phyloP scores from a whole-genome alignment of 2,888 invertebrate species.

The Rhopalosiphum nymphaeae region DNA sequence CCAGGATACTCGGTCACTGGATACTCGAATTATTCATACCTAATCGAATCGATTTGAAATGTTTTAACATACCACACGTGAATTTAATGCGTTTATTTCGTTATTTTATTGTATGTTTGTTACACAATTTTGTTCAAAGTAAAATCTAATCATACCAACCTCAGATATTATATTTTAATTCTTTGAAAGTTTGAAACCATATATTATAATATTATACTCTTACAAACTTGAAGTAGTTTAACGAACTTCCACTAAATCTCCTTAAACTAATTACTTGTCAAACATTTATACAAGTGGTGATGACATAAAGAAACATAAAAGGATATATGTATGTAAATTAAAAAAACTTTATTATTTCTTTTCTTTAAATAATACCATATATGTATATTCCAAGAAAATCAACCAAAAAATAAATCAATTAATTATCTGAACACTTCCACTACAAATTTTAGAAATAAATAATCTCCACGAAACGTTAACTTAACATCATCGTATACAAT shows the following conservation, averaged over 20 bases:
- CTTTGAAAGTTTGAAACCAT: neutral
- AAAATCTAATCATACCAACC: neutral
- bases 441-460: neutral
- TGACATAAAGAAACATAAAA: neutral
- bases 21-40: conserved; percentile 4
- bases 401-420: neutral
- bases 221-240: neutral
- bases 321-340: neutral
- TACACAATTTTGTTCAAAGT: neutral
- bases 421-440: neutral
- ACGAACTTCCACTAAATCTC: neutral
- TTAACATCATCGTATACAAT: neutral
- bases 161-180: neutral
- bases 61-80: neutral
- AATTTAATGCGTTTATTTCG: neutral
- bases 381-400: neutral
- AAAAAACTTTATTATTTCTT: neutral
- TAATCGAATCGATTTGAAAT: neutral
- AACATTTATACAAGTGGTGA: neutral
- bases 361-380: neutral
- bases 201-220: neutral
- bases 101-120: neutral
- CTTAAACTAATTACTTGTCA: neutral
- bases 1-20: neutral
- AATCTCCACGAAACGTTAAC: neutral